Conservation (phyloP, 2,797 vertebrate genomes). For the Mico argentatus region DNA sequence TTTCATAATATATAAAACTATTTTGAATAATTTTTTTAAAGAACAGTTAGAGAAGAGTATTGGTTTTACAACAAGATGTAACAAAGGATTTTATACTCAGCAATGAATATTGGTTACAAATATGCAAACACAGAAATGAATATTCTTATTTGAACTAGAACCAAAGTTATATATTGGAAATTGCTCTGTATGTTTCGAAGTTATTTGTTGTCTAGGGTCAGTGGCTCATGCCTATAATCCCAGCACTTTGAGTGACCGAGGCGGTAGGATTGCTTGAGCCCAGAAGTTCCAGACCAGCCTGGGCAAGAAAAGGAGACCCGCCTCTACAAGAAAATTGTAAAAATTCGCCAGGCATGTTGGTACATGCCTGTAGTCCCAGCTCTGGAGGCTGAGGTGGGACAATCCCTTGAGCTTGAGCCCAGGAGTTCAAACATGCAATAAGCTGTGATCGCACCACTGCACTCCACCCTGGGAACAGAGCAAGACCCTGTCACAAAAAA, state of each 20-base stretch:
- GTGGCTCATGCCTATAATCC: neutral
- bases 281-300: neutral
- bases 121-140: neutral
- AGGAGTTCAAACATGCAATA: neutral
- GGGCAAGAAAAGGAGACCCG: neutral
- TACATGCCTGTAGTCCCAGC: neutral
- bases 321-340: neutral
- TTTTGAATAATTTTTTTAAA: constrained; percentile 35
- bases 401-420: neutral
- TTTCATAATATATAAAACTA: constrained; percentile 21
- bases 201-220: neutral
- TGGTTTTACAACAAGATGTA: neutral
- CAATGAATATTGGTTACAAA: neutral
- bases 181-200: neutral
- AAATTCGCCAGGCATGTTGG: neutral
- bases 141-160: neutral
- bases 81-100: neutral
- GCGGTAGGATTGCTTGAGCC: neutral
- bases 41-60: neutral
- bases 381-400: neutral
- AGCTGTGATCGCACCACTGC: neutral
- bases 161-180: neutral
- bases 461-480: neutral
- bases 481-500: neutral
- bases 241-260: neutral